These are phyloP conservation scores for Petrocephalus sullivani DNA, from an alignment of 2,797 vertebrate species.

Conservation along the genomic window DNA sequence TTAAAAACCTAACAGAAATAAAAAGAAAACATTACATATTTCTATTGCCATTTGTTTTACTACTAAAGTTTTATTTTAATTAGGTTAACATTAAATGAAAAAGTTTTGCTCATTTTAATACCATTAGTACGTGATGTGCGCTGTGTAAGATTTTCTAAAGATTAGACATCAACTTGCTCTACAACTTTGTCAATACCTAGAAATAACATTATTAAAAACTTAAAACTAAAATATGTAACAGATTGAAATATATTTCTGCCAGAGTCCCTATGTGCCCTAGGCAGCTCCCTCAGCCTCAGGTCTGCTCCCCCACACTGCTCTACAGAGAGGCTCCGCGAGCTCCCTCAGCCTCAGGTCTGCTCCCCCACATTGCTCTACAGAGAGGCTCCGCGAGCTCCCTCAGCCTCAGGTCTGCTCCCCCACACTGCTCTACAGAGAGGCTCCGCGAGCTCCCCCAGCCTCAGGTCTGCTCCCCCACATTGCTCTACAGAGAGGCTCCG, in stretches of 20 bases:
- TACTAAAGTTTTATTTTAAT: neutral
- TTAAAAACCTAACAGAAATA: neutral
- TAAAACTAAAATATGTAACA: neutral
- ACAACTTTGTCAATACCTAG: neutral
- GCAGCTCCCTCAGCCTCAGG: neutral
- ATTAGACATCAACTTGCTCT: neutral
- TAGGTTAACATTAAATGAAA: neutral
- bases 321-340: too few relatives aligned
- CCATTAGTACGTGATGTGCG: neutral
- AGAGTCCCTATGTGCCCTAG: neutral
- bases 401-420: neutral
- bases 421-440: neutral
- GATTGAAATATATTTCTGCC: neutral
- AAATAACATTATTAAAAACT: neutral
- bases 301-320: neutral
- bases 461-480: neutral
- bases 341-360: neutral
- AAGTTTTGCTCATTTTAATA: neutral
- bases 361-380: neutral
- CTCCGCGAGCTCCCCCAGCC: neutral
- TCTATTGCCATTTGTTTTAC: neutral
- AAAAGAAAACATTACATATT: neutral
- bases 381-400: too few relatives aligned
- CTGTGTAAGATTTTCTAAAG: neutral
- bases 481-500: neutral